These are phyloP conservation scores for Arizona elegans DNA, from an alignment of 2,113 vertebrate species.

Conservation along the genomic window DNA sequence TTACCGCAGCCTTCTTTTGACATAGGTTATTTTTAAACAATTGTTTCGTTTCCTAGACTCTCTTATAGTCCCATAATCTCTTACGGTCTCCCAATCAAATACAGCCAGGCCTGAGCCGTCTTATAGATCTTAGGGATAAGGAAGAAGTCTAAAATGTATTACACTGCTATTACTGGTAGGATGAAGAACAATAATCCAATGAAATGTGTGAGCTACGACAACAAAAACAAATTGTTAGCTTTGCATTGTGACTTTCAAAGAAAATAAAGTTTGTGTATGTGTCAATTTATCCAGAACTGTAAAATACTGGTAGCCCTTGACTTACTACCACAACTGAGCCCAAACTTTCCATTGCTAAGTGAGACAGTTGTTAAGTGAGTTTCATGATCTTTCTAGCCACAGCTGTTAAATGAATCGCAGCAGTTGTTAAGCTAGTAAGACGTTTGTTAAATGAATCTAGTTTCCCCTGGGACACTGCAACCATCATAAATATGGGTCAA, in stretches of 20 bases:
- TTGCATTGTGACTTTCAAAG: background rate
- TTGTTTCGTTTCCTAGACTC: background rate
- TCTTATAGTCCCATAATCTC: background rate
- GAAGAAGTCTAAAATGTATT: background rate
- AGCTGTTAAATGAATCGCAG: background rate
- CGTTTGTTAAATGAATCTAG: background rate
- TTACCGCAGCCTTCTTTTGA: background rate
- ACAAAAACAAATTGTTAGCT: background rate
- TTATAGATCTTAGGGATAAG: background rate
- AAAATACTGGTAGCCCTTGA: background rate
- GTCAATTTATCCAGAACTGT: background rate
- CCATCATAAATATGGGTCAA: background rate
- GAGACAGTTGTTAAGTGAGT: background rate
- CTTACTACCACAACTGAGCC: background rate
- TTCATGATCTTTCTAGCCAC: background rate
- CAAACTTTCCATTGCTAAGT: background rate
- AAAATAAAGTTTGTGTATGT: background rate
- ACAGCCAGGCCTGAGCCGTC: background rate
- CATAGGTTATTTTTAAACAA: background rate
- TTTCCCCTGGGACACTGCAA: background rate
- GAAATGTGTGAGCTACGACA: background rate
- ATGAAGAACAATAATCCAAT: background rate
- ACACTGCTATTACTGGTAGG: background rate
- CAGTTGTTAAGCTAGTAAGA: background rate
- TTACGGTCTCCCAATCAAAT: background rate